phyloP scores from a whole-genome alignment of 2,113 vertebrate genomes.

The Odocoileus virginianus region DNA sequence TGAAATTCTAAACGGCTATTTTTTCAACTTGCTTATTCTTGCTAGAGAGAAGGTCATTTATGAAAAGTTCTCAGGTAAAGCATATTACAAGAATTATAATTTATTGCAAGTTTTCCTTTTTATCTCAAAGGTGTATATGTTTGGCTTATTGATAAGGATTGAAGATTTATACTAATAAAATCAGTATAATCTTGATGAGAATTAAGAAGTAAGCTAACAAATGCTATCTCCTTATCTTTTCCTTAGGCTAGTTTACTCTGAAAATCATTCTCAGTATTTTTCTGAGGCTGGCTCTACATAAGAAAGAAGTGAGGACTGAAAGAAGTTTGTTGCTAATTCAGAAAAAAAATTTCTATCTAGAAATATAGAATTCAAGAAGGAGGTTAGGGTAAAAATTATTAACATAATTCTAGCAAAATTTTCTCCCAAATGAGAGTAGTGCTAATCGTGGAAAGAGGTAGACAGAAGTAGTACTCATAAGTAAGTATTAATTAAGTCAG shows the following conservation, averaged over 20 bases:
- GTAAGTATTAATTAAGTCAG: neutral
- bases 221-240: neutral
- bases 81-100: neutral
- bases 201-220: neutral
- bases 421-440: neutral
- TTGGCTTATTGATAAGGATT: neutral
- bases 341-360: neutral
- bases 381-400: neutral
- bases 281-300: neutral
- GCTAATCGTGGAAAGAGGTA: neutral
- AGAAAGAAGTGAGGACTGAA: neutral
- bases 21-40: neutral
- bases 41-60: neutral
- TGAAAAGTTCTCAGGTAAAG: conserved; percentile 2
- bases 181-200: neutral
- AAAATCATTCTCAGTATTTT: neutral
- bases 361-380: neutral
- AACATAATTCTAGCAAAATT: neutral
- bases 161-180: neutral
- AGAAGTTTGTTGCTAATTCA: neutral
- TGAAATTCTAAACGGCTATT: neutral
- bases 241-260: neutral
- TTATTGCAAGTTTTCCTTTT: neutral
- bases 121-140: neutral
- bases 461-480: neutral